phyloP scores from a whole-genome alignment of 2,888 invertebrate genomes.

The Emmelina monodactyla region DNA sequence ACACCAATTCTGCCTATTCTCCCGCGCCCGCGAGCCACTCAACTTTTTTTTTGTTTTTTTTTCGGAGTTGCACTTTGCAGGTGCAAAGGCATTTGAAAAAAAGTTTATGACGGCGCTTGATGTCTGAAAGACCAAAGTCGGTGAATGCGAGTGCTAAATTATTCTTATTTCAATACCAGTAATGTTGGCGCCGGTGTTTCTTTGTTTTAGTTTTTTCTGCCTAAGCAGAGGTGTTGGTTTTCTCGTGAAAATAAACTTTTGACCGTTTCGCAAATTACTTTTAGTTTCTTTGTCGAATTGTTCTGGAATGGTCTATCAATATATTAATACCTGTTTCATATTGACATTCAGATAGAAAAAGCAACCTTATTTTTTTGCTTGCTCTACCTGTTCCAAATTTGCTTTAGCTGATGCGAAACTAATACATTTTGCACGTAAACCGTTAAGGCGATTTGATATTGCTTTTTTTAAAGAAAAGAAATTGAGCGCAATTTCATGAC shows the following conservation, averaged over 20 bases:
- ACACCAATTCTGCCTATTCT: slow-evolving; percentile 26
- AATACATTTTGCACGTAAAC: slow-evolving; percentile 20
- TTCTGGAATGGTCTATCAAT: too few relatives aligned
- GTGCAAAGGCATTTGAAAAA: slow-evolving; percentile 42
- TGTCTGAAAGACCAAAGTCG: slow-evolving; percentile 6
- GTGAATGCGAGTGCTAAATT: slow-evolving; percentile 8
- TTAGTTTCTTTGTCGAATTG: too few relatives aligned
- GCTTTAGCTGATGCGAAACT: slow-evolving; percentile 19
- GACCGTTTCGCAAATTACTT: too few relatives aligned
- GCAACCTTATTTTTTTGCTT: slow-evolving; percentile 13
- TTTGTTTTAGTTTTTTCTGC: too few relatives aligned
- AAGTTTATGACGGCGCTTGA: slow-evolving; percentile 51
- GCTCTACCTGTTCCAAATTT: slow-evolving; percentile 13
- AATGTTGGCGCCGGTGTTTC: too few relatives aligned
- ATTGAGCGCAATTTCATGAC: too few relatives aligned
- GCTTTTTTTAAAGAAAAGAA: too few relatives aligned
- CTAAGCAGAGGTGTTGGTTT: too few relatives aligned
- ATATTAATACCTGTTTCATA: too few relatives aligned
- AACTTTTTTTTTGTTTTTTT: slow-evolving; percentile 22
- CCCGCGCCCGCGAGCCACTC: slow-evolving; percentile 18
- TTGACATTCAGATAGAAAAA: background rate
- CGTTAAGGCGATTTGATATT: slow-evolving; percentile 25
- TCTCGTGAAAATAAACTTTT: too few relatives aligned
- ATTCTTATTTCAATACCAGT: slow-evolving; percentile 9
- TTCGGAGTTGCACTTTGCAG: slow-evolving; percentile 44